Conservation (phyloP, 2,888 invertebrate species). For the Netelia virgata region DNA sequence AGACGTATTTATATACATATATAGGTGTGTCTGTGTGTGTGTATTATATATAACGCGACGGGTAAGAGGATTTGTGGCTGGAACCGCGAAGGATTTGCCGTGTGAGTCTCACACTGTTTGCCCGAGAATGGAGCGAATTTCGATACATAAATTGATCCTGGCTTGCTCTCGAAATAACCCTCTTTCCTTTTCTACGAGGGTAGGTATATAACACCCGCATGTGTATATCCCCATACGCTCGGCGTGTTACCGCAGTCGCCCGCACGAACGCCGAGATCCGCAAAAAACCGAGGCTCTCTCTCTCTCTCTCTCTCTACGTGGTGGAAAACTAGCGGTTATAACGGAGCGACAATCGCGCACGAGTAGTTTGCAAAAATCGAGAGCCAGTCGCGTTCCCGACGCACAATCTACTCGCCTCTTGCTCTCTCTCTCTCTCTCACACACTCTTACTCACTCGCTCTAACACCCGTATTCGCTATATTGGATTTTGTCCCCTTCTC, state of each 20-base stretch:
- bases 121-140: conserved; percentile 60
- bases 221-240: conserved; percentile 20
- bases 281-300: conserved; percentile 44
- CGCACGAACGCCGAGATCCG: not conserved
- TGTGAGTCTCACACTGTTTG: conserved; percentile 57
- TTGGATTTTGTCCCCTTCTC: conserved; percentile 37
- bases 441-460: not conserved
- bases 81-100: conserved; percentile 48
- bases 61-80: conserved; percentile 62
- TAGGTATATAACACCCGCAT: conserved; percentile 7
- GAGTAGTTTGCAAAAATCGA: conserved; percentile 52
- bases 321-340: conserved; percentile 48
- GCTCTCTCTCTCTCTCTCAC: conserved; percentile 16
- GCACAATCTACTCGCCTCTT: conserved; percentile 28
- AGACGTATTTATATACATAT: no score
- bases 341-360: conserved; percentile 42
- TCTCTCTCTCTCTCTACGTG: no score
- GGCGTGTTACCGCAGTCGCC: not conserved
- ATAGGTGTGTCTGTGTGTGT: no score
- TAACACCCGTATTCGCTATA: not conserved
- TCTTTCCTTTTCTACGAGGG: conserved; percentile 18
- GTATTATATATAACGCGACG: conserved; percentile 21
- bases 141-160: conserved; percentile 64
- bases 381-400: conserved; percentile 31
- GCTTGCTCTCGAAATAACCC: conserved; percentile 22